Percentiles rank a stretch among this genome's conserved stretches.
Conservation (phyloP, 2,797 vertebrate genomes). For the Brotula barbata region DNA sequence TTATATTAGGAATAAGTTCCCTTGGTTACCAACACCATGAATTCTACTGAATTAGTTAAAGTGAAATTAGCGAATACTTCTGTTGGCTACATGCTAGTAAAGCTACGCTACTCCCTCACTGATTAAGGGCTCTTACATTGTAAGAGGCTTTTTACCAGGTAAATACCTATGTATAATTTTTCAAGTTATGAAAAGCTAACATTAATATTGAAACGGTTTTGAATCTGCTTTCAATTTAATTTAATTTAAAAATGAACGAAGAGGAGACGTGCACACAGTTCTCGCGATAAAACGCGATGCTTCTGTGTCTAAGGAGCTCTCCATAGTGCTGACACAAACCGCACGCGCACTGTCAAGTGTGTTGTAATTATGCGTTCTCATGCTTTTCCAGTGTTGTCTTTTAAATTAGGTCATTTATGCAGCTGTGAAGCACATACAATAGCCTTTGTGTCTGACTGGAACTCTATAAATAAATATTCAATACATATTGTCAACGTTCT, state of each 20-base stretch:
- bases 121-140: neutral
- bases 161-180: no score
- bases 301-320: conserved; percentile 56
- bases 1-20: neutral
- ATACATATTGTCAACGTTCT: no score
- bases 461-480: no score
- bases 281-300: neutral
- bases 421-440: no score
- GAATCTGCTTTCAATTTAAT: neutral
- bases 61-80: neutral
- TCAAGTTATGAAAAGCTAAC: neutral
- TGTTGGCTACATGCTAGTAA: neutral
- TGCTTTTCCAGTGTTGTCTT: no score
- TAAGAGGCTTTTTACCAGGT: neutral
- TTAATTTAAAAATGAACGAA: neutral
- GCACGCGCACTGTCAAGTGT: neutral
- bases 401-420: no score
- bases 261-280: neutral
- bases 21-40: neutral
- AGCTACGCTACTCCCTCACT: neutral
- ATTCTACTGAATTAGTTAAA: neutral
- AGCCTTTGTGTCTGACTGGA: no score
- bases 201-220: neutral
- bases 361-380: no score
- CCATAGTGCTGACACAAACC: conserved; percentile 65